A percentile compares a stretch with the other conserved stretches of the same genome.
phyloP scores from a whole-genome alignment of 1,140 invertebrate species.

The Drosophila persimilis region DNA sequence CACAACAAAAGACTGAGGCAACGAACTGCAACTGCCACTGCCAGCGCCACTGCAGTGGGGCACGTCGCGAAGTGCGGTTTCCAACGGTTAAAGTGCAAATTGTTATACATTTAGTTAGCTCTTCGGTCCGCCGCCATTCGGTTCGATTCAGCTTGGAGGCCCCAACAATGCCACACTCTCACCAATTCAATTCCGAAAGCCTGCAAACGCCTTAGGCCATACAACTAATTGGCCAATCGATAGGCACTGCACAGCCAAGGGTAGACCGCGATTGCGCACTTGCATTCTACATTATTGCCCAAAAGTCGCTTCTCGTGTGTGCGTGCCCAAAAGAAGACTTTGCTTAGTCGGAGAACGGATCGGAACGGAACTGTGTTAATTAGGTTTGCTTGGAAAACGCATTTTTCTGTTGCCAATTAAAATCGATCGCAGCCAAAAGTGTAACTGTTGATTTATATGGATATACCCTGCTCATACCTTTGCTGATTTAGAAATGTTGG shows the following conservation, averaged over 20 bases:
- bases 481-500: not conserved
- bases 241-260: conserved; percentile 52
- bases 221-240: conserved; percentile 36
- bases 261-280: conserved; percentile 36
- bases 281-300: conserved; percentile 53
- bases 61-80: conserved; percentile 54
- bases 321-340: conserved; percentile 61
- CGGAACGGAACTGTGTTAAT: conserved; percentile 65
- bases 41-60: conserved; percentile 14
- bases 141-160: conserved; percentile 14
- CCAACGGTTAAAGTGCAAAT: conserved; percentile 73
- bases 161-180: conserved; percentile 54
- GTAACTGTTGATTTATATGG: conserved; percentile 25
- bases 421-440: conserved; percentile 47
- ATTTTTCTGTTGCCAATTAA: conserved; percentile 46
- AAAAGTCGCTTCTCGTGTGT: conserved; percentile 31
- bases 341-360: conserved; percentile 21
- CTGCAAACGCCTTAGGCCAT: conserved; percentile 5
- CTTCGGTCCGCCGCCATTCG: conserved; percentile 13
- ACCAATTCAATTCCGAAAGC: conserved; percentile 13
- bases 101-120: conserved; percentile 59
- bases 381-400: conserved; percentile 52
- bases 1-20: conserved; percentile 77
- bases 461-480: not conserved
- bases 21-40: conserved; percentile 52